Conservation (phyloP, 2,888 invertebrate species). For the Chorisops tibialis region DNA sequence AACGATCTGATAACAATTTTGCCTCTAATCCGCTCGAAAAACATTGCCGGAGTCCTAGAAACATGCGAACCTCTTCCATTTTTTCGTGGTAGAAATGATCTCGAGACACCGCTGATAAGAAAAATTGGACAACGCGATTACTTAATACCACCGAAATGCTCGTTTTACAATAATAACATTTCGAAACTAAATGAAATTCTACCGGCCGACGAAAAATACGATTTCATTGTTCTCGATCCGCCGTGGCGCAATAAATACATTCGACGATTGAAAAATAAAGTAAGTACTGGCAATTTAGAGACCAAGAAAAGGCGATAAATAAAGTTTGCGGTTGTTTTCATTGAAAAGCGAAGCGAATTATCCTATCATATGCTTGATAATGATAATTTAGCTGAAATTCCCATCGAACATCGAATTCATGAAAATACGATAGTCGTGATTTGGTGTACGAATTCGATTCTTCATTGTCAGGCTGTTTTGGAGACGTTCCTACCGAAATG, state of each 20-base stretch:
- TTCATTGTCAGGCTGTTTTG: slow-evolving; percentile 65
- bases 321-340: no score
- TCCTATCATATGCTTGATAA: slow-evolving; percentile 74
- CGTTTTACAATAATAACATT: slow-evolving; percentile 67
- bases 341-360: slow-evolving; percentile 58
- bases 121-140: slow-evolving; percentile 54
- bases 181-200: slow-evolving; percentile 58
- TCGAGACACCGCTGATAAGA: slow-evolving; percentile 54
- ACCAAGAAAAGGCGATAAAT: no score
- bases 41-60: not conserved
- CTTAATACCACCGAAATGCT: slow-evolving; percentile 64
- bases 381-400: slow-evolving; percentile 67
- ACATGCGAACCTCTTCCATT: slow-evolving; percentile 40
- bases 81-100: slow-evolving; percentile 60
- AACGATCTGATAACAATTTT: not conserved
- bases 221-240: slow-evolving; percentile 86
- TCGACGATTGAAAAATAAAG: slow-evolving; percentile 70
- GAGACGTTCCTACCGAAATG: slow-evolving; percentile 74
- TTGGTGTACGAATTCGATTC: slow-evolving; percentile 88
- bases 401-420: slow-evolving; percentile 62
- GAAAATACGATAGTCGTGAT: slow-evolving; percentile 70
- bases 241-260: slow-evolving; percentile 97
- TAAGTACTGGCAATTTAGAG: no score
- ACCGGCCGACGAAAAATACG: slow-evolving; percentile 58
- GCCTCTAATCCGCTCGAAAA: not conserved